phyloP scores from a whole-genome alignment of 2,113 vertebrate genomes.

The Channa maculata region DNA sequence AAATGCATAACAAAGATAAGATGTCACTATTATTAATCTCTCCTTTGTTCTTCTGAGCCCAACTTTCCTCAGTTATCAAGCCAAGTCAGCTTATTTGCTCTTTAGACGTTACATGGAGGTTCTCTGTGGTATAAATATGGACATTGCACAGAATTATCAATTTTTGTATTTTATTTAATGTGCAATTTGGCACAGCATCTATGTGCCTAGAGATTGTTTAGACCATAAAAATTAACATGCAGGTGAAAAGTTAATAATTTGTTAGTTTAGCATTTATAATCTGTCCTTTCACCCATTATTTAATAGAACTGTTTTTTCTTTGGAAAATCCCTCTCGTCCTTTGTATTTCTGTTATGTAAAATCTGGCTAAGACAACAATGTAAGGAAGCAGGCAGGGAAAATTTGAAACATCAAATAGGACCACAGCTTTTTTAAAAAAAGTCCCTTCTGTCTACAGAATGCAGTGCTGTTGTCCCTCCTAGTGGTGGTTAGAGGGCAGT shows the following conservation, averaged over 20 bases:
- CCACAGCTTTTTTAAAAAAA: neutral
- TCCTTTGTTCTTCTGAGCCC: neutral
- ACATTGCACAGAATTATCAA: neutral
- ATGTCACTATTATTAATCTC: neutral
- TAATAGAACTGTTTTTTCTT: neutral
- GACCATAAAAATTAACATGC: neutral
- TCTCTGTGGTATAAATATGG: neutral
- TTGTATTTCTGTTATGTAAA: too few relatives aligned
- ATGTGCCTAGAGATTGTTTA: neutral
- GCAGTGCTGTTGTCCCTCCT: slow-evolving; percentile 83
- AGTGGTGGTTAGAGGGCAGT: slow-evolving; percentile 75
- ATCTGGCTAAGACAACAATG: slow-evolving; percentile 5
- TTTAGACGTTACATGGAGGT: neutral
- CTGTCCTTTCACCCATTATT: neutral
- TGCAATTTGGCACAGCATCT: neutral
- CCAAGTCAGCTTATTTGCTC: too few relatives aligned
- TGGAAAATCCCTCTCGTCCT: neutral
- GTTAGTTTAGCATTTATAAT: too few relatives aligned
- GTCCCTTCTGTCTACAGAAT: slow-evolving; percentile 81
- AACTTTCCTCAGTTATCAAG: too few relatives aligned
- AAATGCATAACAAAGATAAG: slow-evolving; percentile 2
- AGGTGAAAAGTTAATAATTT: too few relatives aligned
- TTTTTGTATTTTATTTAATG: neutral
- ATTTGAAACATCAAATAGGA: neutral
- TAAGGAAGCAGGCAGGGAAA: neutral